Percentiles rank a stretch among this genome's conserved stretches.
These are phyloP conservation scores for Sorex araneus DNA, from an alignment of 2,113 vertebrate species.

Conservation along the genomic window DNA sequence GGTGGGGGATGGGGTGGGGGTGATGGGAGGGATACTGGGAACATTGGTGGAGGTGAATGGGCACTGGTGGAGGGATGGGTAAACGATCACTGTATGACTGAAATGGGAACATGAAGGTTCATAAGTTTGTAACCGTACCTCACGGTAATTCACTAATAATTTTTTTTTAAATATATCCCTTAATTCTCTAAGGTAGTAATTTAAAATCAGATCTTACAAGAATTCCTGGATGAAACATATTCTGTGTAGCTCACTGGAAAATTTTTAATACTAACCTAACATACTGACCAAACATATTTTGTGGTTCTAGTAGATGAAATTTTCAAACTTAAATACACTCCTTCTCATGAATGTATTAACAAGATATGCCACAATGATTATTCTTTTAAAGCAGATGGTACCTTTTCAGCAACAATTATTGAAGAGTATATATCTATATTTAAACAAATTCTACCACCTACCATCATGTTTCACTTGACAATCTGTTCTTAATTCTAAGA, in stretches of 20 bases:
- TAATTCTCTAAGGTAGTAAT: background rate
- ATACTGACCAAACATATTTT: slow-evolving; percentile 61
- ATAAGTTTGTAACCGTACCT: too few species aligned
- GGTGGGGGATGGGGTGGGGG: too few species aligned
- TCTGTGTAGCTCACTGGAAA: slow-evolving; percentile 46
- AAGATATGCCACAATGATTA: slow-evolving; percentile 46
- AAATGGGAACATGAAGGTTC: too few species aligned
- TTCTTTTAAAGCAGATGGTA: slow-evolving; percentile 75
- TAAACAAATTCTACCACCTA: slow-evolving; percentile 76
- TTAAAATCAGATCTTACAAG: slow-evolving; percentile 57
- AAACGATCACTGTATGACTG: too few species aligned
- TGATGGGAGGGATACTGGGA: too few species aligned
- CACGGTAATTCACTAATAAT: slow-evolving; percentile 46
- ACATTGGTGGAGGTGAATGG: too few species aligned
- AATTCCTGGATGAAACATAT: slow-evolving; percentile 66
- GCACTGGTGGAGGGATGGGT: too few species aligned
- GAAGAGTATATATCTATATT: slow-evolving; percentile 67
- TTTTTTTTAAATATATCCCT: too few species aligned
- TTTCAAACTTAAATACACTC: slow-evolving; percentile 59
- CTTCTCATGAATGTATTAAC: slow-evolving; percentile 57
- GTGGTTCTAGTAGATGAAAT: slow-evolving; percentile 71
- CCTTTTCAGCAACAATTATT: slow-evolving; percentile 62
- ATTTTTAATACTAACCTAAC: slow-evolving; percentile 70
- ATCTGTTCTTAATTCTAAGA: slow-evolving; percentile 75
- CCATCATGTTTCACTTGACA: slow-evolving; percentile 74